Evolutionary conservation across 2,797 vertebrate genomes (phyloP), one percentile per base, ranked within the genome.

Genomic region (Takifugu rubripes): DNA sequence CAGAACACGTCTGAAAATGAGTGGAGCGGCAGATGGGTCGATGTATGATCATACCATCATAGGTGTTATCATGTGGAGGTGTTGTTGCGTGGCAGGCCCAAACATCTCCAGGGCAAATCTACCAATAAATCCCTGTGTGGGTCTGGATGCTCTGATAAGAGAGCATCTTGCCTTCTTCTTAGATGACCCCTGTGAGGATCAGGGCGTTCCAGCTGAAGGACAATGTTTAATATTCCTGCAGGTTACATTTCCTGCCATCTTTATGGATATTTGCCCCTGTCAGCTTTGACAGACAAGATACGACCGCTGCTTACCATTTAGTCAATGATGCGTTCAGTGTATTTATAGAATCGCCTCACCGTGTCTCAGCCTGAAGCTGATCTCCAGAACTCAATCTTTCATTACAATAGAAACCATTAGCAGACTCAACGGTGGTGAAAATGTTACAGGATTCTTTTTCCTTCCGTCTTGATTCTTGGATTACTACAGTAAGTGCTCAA

Each of bases 61-160:
- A 31, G 57, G 60, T 63, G 64, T 75, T 77, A 68, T 77, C 62
- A 5, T 61, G 52, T 65, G 72, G 5, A 21, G 44, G 59, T 62
- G 59, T 52, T 59, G 43, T 51, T 43, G 56, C 56, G 4, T 40
- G 21, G 21, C 56, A 62, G 56, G 17, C 43, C 26, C 56, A 62
- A 52, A 74, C 56, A 26, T 72, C 82, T 81, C 21, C n/a, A 6
- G 65, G 68, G 62, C 50, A 45, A 58, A 46, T 56, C 0, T 6
- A 25, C 16, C 3, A 67, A 79, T 81, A 71, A 82, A 9, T 46
- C 16, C 5, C 6, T 21, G 3, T 21, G 44, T 17, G 44, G 58
- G 68, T 67, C 75, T 84, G 76, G 67, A 69, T 71, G 45, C 45
- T 44, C 64, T 44, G 80, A 85, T 83, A 82, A 80, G 68, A 73